Base-by-base conservation (phyloP, 1,140 invertebrate genomes). In the Spodoptera litura region DNA sequence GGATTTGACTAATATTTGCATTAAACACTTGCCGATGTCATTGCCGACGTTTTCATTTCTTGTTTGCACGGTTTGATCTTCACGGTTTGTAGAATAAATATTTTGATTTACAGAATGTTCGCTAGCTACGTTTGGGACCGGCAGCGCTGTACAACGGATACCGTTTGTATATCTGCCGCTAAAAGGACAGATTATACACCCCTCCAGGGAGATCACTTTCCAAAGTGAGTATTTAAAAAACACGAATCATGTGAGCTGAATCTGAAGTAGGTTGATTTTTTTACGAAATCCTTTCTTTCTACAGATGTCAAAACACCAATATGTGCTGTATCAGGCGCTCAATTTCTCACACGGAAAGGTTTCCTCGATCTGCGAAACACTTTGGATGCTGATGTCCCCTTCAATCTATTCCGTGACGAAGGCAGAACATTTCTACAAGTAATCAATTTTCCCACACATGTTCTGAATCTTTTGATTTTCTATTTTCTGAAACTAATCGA, bases 161-260 rank as follows among this genome's bases (percentile, higher is more conserved):
- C 98, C 98, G 13, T 98, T 98, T 88, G 97, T 98, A 13, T 98
- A 97, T 92, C 94, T 98, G 80, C 97, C 98, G 6, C 95, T 97
- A 31, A 97, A 97, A 85, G 97, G 97, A 20, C 97, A 98, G 92
- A 97, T 98, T 80, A 97, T 98, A 82, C 96, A 98, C 95, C 97
- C 97, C 0, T 97, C 97, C 78, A 97, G 97, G 81, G 97, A 98
- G 95, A 97, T 98, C 84, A 96, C 95, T 81, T 97, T 98, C 89
- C 94, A 96, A 93, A 97, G 97, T 98, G 94, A 96, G 95, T 95
- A 8, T n/a, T n/a, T 76, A 31, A 44, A n/a, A 13, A 6, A 44
- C 13, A 31, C n/a, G 11, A 8, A 31, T n/a, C 27, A 35, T n/a
- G 51, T 11, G 2, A 9, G 35, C 1, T 11, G 2, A 20, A 2